phyloP scores from a whole-genome alignment of 2,888 invertebrate species.

The Palloptera scutellata region DNA sequence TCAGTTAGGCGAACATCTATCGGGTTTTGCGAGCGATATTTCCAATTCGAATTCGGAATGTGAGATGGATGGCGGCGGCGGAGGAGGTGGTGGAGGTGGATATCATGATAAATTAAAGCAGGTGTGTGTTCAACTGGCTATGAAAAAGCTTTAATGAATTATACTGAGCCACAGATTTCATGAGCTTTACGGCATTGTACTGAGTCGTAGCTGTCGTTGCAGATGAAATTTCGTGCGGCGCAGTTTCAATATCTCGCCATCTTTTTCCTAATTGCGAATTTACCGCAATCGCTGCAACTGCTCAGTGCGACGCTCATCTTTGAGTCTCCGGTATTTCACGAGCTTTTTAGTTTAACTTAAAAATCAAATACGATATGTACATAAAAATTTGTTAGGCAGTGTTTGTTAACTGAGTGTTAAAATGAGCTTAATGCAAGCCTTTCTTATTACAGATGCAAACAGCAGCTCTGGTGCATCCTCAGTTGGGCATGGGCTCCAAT shows the following conservation, averaged over 20 bases:
- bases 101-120: slow-evolving; percentile 54
- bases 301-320: neutral
- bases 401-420: neutral
- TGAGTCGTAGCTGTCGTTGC: neutral
- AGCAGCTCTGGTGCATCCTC: slow-evolving; percentile 77
- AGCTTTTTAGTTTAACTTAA: too few species aligned
- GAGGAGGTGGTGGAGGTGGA: slow-evolving; percentile 24
- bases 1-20: slow-evolving; percentile 65
- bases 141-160: neutral
- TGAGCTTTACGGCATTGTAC: neutral
- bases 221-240: neutral
- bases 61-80: slow-evolving; percentile 63
- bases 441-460: slow-evolving; percentile 66
- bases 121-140: slow-evolving; percentile 49
- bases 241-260: neutral
- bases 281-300: neutral
- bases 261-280: too few species aligned
- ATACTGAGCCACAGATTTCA: neutral
- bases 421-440: slow-evolving; percentile 12
- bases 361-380: too few species aligned
- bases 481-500: slow-evolving; percentile 41
- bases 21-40: slow-evolving; percentile 68
- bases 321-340: neutral
- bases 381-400: neutral
- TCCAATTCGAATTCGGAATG: slow-evolving; percentile 73